Base-by-base conservation (phyloP, 2,113 vertebrate genomes). In the Turnix velox region DNA sequence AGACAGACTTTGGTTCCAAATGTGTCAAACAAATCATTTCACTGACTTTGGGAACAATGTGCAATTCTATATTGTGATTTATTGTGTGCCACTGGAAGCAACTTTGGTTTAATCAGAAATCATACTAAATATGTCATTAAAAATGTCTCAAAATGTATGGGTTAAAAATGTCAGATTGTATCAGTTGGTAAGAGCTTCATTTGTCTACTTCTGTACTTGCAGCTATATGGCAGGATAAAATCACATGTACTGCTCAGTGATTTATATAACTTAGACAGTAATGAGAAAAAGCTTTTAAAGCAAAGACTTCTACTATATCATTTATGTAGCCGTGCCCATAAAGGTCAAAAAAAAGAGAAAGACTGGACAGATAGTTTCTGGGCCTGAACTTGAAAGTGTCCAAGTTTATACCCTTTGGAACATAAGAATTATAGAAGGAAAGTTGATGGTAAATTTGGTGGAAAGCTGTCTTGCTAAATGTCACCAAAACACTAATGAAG, bases 211-310 rank as follows among this genome's bases (percentile, higher is more conserved):
- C 31, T 62, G 40, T 66, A n/a, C 40, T 82, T 49, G n/a, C 23
- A 75, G 27, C 35, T 42, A 24, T 79, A 18, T 78, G 88, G 69
- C 66, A 82, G 58, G 67, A 46, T 58, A 63, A 52, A 78, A 22
- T 61, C 73, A 65, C 14, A 20, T 30, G 37, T 68, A 42, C 46
- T 73, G 39, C 4, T 9, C 27, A 8, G 25, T 87, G 88, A 94
- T 95, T 93, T 93, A 93, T 72, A 62, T 66, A 75, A 51, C 39
- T 43, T 79, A 92, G 81, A 57, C 78, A 52, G 46, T 93, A 93
- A 95, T 68, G 89, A 95, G 89, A 35, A 84, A 94, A 94, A 96
- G 80, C 81, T 92, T 95, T 96, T 92, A 95, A 93, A 94, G 87
- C 75, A 75, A 90, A 89, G 88, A 75, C 62, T 93, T 48, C 10